phyloP scores from a whole-genome alignment of 2,113 vertebrate genomes.

The Leptosomus discolor region DNA sequence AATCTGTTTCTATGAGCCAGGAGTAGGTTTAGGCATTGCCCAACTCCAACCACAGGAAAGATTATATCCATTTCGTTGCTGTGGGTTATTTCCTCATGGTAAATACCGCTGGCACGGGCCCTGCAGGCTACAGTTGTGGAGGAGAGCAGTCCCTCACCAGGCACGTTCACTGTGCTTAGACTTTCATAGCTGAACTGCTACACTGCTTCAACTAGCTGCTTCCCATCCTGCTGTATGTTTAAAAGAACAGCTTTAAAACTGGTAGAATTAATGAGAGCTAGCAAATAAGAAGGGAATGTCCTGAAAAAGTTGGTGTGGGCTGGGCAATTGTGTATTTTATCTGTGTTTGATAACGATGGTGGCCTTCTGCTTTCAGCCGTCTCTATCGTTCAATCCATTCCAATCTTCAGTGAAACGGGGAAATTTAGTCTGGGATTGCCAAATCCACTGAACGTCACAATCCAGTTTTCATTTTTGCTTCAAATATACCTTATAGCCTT shows the following conservation, averaged over 20 bases:
- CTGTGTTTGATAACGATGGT: not conserved
- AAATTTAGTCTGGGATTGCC: conserved; percentile 87
- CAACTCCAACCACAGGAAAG: not conserved
- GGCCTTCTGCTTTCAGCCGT: conserved; percentile 76
- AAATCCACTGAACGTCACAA: conserved; percentile 78
- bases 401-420: conserved; percentile 85
- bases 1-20: not conserved
- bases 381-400: conserved; percentile 88
- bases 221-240: not conserved
- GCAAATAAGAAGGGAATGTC: not conserved
- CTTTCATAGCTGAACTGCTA: not conserved
- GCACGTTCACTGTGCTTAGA: not conserved
- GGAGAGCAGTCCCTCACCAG: not conserved
- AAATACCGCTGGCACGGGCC: not conserved
- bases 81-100: not conserved
- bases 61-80: not conserved
- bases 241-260: not conserved
- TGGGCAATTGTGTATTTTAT: not conserved
- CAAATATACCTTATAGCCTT: conserved; percentile 83
- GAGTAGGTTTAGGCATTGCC: not conserved
- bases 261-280: not conserved
- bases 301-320: not conserved
- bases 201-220: not conserved
- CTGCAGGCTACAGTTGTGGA: not conserved
- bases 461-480: conserved; percentile 88